Base-by-base conservation (phyloP, 2,797 vertebrate genomes). In the Staurois parvus region DNA sequence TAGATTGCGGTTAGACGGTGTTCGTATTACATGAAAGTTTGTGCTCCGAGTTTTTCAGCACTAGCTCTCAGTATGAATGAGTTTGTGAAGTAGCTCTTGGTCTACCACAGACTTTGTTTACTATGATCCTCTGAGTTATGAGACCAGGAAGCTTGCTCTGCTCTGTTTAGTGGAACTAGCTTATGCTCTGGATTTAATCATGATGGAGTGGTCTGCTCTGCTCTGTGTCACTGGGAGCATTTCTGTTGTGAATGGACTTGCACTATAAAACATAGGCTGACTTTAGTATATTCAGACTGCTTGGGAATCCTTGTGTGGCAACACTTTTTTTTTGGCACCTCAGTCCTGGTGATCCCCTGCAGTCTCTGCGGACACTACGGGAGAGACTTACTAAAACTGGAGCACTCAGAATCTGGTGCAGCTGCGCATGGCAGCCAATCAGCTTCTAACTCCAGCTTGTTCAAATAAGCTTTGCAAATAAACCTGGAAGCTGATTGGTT, bases 81-180 rank as follows among this genome's bases (percentile, higher is more conserved):
- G 52, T 59, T 59, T 70, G 24, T 68, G 64, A 72, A 85, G 59
- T 52, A 74, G 72, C 72, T 30, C 0, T 24, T 29, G 42, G 17
- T 81, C 84, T 77, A 79, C 79, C 75, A 68, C 68, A 79, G 75
- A 30, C 72, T 37, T 75, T 67, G 75, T 87, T 87, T 87, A 87
- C 80, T 83, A 79, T 26, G 4, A 77, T 68, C 6, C 19, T 78
- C 37, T 15, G 69, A 59, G 52, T 83, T 87, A 73, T 73, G 30
- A 74, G 85, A 66, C 34, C 29, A 59, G 52, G 75, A 78, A 24
- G n/a, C 15, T 37, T 17, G 19, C 30, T 13, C 68, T 79, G 40
- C 45, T 79, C 37, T 87, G 75, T 67, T 26, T 66, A 45, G 34
- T 48, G 78, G 45, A 59, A 11, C 62, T 13, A 72, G 29, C 67